Percentiles rank a stretch among this genome's conserved stretches.
Evolutionary conservation across 2,888 invertebrate genomes (phyloP).

Genomic region (Shargacucullia verbasci): DNA sequence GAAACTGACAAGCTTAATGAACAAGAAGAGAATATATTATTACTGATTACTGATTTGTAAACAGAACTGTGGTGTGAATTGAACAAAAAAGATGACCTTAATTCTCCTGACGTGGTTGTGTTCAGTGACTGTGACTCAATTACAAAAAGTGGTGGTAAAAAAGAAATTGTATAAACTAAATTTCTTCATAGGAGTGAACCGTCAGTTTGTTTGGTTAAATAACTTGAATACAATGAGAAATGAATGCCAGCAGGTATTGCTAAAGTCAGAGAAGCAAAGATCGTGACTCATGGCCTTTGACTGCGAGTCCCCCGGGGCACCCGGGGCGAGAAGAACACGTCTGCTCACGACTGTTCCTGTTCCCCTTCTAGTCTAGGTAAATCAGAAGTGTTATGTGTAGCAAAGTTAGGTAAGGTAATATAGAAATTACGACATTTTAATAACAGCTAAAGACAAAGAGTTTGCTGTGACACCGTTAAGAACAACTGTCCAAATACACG

Average conservation of each 20-base stretch:
- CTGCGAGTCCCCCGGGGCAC: constrained; percentile 63
- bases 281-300: constrained; percentile 75
- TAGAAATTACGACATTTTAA: constrained; percentile 5
- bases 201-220: constrained; percentile 40
- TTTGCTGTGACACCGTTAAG: not conserved
- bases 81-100: constrained; percentile 51
- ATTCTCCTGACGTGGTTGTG: constrained; percentile 44
- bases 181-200: constrained; percentile 37
- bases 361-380: constrained; percentile 31
- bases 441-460: constrained; percentile 6
- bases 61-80: constrained; percentile 43
- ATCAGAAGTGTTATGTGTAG: constrained; percentile 1
- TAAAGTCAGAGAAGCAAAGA: constrained; percentile 66
- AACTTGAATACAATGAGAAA: constrained; percentile 49
- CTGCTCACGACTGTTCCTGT: constrained; percentile 63
- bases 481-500: constrained; percentile 1
- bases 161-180: constrained; percentile 47
- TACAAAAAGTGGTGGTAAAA: constrained; percentile 43
- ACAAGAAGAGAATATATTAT: constrained; percentile 43
- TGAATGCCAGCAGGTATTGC: constrained; percentile 60
- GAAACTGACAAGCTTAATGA: constrained; percentile 31
- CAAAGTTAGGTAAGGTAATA: constrained; percentile 3
- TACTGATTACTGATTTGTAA: constrained; percentile 45
- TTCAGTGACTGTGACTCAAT: constrained; percentile 45
- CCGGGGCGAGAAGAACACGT: constrained; percentile 67